Conservation (phyloP, 1,140 invertebrate genomes). For the Nebria ingens region DNA sequence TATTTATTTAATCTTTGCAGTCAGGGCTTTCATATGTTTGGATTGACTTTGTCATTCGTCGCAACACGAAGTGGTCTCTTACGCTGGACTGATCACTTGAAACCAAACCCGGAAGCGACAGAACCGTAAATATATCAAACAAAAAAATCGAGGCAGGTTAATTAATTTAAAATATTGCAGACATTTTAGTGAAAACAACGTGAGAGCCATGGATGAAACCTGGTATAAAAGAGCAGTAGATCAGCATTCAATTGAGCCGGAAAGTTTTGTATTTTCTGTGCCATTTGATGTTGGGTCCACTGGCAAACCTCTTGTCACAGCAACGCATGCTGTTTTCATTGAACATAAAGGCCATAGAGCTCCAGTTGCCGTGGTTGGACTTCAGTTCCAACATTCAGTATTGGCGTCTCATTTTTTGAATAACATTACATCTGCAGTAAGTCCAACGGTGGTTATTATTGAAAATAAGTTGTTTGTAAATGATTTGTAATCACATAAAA, state of each 20-base stretch:
- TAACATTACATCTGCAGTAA: conserved; percentile 75
- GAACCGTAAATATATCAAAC: conserved; percentile 49
- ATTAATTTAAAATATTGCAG: conserved; percentile 37
- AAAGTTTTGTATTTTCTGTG: conserved; percentile 87
- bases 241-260: conserved; percentile 71
- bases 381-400: conserved; percentile 73
- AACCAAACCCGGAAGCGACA: conserved; percentile 40
- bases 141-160: neutral
- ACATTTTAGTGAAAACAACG: conserved; percentile 71
- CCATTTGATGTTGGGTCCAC: conserved; percentile 67
- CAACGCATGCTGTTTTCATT: conserved; percentile 83
- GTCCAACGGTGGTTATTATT: conserved; percentile 19
- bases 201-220: conserved; percentile 73
- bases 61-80: conserved; percentile 81
- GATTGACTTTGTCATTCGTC: conserved; percentile 72
- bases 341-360: conserved; percentile 72
- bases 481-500: neutral
- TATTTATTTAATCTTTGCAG: conserved; percentile 46
- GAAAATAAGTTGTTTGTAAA: neutral
- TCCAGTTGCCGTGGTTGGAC: conserved; percentile 80
- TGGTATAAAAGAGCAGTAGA: conserved; percentile 92
- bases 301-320: conserved; percentile 65
- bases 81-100: conserved; percentile 66
- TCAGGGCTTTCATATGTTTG: conserved; percentile 76
- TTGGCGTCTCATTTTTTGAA: conserved; percentile 66